A percentile compares a stretch with the other conserved stretches of the same genome.
Evolutionary conservation across 2,888 invertebrate genomes (phyloP).

Genomic region (Dyspetes luteomarginatus): DNA sequence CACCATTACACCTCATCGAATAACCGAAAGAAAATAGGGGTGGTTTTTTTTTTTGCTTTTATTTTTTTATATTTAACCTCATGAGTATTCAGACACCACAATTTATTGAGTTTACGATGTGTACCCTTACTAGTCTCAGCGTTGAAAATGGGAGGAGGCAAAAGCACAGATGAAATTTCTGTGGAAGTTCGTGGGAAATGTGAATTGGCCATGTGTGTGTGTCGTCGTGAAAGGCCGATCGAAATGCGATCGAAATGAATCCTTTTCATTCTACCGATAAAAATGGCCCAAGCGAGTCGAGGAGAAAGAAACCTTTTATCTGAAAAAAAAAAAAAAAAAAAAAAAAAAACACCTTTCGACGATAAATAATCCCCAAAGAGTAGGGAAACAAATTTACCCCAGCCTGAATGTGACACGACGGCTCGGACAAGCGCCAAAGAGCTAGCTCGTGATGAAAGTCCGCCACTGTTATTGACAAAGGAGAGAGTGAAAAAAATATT

Average conservation of each 20-base stretch:
- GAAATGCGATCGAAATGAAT: neutral
- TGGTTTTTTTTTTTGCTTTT: conserved; percentile 4
- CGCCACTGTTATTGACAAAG: neutral
- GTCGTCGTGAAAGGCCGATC: neutral
- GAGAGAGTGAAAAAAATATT: neutral
- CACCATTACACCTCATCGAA: no score
- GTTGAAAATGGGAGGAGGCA: no score
- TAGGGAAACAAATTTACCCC: neutral
- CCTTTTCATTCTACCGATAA: neutral
- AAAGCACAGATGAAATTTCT: no score
- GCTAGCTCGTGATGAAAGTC: no score
- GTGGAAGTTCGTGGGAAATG: neutral
- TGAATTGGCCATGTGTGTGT: neutral
- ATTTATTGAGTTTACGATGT: no score
- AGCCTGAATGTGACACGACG: neutral
- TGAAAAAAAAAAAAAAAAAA: neutral
- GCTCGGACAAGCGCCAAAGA: no score
- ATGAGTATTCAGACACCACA: conserved; percentile 5
- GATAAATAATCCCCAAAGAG: conserved; percentile 11
- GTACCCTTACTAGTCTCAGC: no score
- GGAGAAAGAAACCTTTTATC: no score
- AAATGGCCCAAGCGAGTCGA: neutral
- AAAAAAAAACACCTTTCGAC: conserved; percentile 5
- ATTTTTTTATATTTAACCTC: conserved; percentile 9
- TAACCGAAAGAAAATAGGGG: conserved; percentile 19